A percentile compares a stretch with the other conserved stretches of the same genome.
Evolutionary conservation across 2,888 invertebrate species (phyloP).

Genomic region (Brenthis ino): DNA sequence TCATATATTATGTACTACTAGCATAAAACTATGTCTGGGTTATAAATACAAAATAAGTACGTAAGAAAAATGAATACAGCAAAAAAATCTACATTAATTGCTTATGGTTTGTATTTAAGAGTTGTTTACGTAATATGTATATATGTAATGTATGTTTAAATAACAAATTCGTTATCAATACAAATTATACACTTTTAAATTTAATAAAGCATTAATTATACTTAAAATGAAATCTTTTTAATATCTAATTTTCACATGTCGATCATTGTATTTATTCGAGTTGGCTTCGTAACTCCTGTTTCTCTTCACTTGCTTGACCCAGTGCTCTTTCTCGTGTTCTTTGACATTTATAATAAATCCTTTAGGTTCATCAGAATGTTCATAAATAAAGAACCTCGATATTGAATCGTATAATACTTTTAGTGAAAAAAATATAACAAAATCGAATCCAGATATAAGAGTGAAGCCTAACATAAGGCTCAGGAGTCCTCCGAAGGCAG

Average conservation of each 20-base stretch:
- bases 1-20: no score
- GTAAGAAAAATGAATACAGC: no score
- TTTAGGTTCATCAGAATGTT: constrained; percentile 3
- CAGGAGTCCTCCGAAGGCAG: constrained; percentile 87
- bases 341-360: constrained; percentile 30
- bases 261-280: constrained; percentile 10
- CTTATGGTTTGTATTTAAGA: no score
- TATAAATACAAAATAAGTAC: no score
- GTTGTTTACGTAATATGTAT: no score
- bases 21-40: no score
- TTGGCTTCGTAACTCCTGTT: constrained; percentile 8
- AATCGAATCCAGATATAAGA: constrained; percentile 85
- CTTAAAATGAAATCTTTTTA: not conserved
- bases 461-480: constrained; percentile 88
- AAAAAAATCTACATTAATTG: no score
- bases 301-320: constrained; percentile 16
- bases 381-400: constrained; percentile 13
- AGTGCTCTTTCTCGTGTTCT: constrained; percentile 27
- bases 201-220: no score
- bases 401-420: constrained; percentile 68
- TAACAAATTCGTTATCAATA: no score
- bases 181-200: no score
- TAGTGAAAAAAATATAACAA: constrained; percentile 84
- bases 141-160: no score
- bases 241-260: constrained; percentile 16